Base-by-base conservation (phyloP, 2,797 vertebrate species). In the Borostomias antarcticus region DNA sequence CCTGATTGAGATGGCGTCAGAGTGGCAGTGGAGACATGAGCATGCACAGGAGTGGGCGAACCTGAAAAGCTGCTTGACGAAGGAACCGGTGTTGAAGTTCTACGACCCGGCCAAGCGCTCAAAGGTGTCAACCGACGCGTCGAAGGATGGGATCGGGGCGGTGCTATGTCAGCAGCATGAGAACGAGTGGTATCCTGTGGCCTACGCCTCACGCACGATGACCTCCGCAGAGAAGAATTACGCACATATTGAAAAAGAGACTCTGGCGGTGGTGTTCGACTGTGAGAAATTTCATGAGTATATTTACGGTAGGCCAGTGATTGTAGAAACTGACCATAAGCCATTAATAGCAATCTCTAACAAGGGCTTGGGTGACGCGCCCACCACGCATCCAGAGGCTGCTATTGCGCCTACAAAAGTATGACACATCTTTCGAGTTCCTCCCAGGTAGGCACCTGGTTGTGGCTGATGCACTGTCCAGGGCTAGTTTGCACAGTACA, bases 251-350 rank as follows among this genome's bases (percentile, higher is more conserved):
- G 56, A 66, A 1, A 66, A 65, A 10, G 40, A 74, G 23, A 62
- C 50, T n/a, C 28, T 74, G 8, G 67, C 62, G 10, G 11, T 74
- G 9, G 62, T 33, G 0, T 69, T 64, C 19, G 51, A 64, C 0
- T 23, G 59, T 10, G 33, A 64, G 4, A 63, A 26, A 19, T 68
- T 60, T 32, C 64, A 68, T 11, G 45, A 9, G 6, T 70, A 64
- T 29, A 11, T 68, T 0, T 68, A 71, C 30, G 57, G 45, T 5
- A 37, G 58, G 37, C 29, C 33, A n/a, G n/a, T n/a, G n/a, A n/a
- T n/a, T n/a, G n/a, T 47, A 32, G 69, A 69, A 29, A 64, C 51
- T 11, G 69, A 64, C 11, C 66, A 66, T 57, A 61, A 61, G 8
- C 25, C n/a, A 3, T 26, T 69, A 25, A 26, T 29, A 8, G 17